Evolutionary conservation across 2,113 vertebrate species (phyloP), one percentile per base, ranked within the genome.

Genomic region (Scartelaos histophorus): DNA sequence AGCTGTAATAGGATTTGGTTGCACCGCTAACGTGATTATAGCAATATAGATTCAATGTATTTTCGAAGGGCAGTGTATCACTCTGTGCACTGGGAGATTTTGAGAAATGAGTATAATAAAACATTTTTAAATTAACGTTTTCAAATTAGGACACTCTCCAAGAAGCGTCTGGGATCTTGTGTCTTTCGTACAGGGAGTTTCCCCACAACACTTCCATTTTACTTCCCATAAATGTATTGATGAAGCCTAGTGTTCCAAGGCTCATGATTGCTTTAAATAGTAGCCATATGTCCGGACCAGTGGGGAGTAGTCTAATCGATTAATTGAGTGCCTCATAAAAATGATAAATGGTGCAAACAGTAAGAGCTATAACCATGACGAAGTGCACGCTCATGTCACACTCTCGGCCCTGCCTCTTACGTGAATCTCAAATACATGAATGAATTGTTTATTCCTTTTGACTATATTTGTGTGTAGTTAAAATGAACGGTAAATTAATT

Each of bases 231-330:
- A 77, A 75, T 73, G 46, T 93, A 94, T 85, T 92, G 91, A 94
- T 94, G 90, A 92, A 83, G 79, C 88, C 88, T 89, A 91, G 88
- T 74, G 83, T 85, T 89, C 87, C 91, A 93, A 80, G 88, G 89
- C 84, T 89, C 91, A 89, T 95, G 93, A 93, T 94, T 93, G 93
- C 94, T 95, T 96, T 90, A 95, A 94, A 95, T 94, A 93, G 93
- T 90, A 92, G 92, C 95, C 90, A 81, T 94, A 94, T 91, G 88
- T 93, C 91, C 89, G 89, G 91, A 95, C 92, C 94, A 93, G 94
- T 89, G 90, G 93, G 93, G 93, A 96, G 93, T 94, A 90, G 94
- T 92, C 93, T 94, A 95, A 96, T 96, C 88, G 94, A 96, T 95
- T 94, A 88, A 93, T 90, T 91, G 94, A 95, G 94, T 94, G 92